These are phyloP conservation scores for Oryzias dopingdopingensis DNA, from an alignment of 2,797 vertebrate species.

Conservation along the genomic window DNA sequence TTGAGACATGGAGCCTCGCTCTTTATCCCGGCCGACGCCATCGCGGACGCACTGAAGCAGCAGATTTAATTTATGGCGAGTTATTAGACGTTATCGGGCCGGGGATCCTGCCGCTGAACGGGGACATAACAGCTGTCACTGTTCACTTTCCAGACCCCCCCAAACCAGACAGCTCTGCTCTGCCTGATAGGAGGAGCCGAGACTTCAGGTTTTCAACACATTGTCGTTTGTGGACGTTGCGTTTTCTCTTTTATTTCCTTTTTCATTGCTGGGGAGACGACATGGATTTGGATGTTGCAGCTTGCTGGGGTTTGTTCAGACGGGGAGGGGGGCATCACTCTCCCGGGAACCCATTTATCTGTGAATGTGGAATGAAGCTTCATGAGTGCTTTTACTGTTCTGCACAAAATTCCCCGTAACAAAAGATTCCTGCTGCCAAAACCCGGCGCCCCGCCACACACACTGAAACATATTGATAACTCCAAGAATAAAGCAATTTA, in stretches of 20 bases:
- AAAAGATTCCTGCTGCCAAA: slow-evolving; percentile 54
- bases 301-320: slow-evolving; percentile 39
- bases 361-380: slow-evolving; percentile 49
- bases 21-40: slow-evolving; percentile 51
- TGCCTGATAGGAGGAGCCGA: slow-evolving; percentile 34
- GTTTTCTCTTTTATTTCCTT: slow-evolving; percentile 51
- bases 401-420: slow-evolving; percentile 46
- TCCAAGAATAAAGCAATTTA: slow-evolving; percentile 63
- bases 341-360: slow-evolving; percentile 49
- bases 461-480: slow-evolving; percentile 67
- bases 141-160: slow-evolving; percentile 14
- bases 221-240: slow-evolving; percentile 49
- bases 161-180: slow-evolving; percentile 17
- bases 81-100: slow-evolving; percentile 68
- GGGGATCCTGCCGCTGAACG: slow-evolving; percentile 51
- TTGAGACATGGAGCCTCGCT: slow-evolving; percentile 51
- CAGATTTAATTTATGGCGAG: slow-evolving; percentile 66
- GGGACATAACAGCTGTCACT: slow-evolving; percentile 56
- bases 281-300: slow-evolving; percentile 44
- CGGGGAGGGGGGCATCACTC: slow-evolving; percentile 44
- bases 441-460: slow-evolving; percentile 39
- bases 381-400: slow-evolving; percentile 20
- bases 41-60: slow-evolving; percentile 38
- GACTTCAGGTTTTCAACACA: slow-evolving; percentile 7
- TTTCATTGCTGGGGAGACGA: slow-evolving; percentile 38